These are phyloP conservation scores for Gyps fulvus DNA, from an alignment of 2,113 vertebrate species.

Conservation along the genomic window DNA sequence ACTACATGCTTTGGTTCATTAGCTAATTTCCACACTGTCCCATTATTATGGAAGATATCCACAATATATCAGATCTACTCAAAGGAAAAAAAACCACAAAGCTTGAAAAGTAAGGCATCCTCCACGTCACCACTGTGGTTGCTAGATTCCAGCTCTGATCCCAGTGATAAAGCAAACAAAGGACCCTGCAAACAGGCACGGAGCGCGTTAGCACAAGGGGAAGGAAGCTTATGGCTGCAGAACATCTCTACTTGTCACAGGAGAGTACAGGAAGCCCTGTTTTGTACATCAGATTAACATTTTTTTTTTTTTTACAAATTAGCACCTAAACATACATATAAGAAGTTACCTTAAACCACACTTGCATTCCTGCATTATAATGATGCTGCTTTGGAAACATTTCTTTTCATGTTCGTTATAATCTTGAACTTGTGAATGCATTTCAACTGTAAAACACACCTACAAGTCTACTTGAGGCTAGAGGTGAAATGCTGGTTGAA, in stretches of 20 bases:
- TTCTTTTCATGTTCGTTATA: background rate
- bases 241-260: background rate
- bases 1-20: background rate
- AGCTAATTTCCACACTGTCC: background rate
- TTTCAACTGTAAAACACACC: background rate
- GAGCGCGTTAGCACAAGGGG: background rate
- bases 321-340: background rate
- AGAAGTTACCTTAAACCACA: background rate
- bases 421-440: background rate
- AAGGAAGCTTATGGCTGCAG: background rate
- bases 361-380: background rate
- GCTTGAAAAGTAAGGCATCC: background rate
- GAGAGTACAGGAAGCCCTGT: rapidly evolving
- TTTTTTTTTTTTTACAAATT: background rate
- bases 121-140: background rate
- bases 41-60: background rate
- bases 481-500: background rate
- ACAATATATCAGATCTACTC: background rate
- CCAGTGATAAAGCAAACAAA: background rate
- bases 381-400: background rate
- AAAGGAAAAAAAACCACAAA: background rate
- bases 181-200: background rate
- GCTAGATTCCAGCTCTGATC: background rate
- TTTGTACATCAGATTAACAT: background rate
- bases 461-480: background rate